These are phyloP conservation scores for Bambusicola thoracicus DNA, from an alignment of 2,113 vertebrate genomes.

Conservation along the genomic window DNA sequence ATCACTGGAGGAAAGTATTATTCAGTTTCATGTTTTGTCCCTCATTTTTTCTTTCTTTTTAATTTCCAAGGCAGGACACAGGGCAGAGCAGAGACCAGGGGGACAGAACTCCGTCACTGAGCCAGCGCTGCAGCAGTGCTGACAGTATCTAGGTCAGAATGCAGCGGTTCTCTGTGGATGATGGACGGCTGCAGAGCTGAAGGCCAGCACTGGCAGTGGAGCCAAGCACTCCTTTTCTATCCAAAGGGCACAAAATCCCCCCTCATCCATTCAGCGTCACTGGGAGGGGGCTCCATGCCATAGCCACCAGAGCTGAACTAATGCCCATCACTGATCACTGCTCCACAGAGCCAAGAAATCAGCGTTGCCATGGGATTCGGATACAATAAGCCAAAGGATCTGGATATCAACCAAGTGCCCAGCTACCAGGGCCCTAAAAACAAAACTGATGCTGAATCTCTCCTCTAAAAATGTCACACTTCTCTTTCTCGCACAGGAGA, in stretches of 20 bases:
- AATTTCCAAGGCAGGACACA: neutral
- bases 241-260: neutral
- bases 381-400: slow-evolving; percentile 21
- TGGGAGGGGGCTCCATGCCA: neutral
- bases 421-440: neutral
- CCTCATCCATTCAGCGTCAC: neutral
- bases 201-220: neutral
- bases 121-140: neutral
- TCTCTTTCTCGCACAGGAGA: neutral
- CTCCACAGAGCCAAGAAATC: neutral
- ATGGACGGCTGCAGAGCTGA: neutral
- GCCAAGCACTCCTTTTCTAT: neutral
- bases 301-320: neutral
- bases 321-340: neutral
- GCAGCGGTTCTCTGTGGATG: slow-evolving; percentile 28
- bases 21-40: neutral
- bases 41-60: neutral
- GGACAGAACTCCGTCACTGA: neutral
- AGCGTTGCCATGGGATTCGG: neutral
- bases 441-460: neutral
- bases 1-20: neutral
- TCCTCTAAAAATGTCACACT: neutral
- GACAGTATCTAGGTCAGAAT: slow-evolving; percentile 34
- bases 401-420: slow-evolving; percentile 5
- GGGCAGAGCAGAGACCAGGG: slow-evolving; percentile 35